These are phyloP conservation scores for Micoletzkya japonica DNA, from an alignment of 2,888 invertebrate genomes.

Conservation along the genomic window DNA sequence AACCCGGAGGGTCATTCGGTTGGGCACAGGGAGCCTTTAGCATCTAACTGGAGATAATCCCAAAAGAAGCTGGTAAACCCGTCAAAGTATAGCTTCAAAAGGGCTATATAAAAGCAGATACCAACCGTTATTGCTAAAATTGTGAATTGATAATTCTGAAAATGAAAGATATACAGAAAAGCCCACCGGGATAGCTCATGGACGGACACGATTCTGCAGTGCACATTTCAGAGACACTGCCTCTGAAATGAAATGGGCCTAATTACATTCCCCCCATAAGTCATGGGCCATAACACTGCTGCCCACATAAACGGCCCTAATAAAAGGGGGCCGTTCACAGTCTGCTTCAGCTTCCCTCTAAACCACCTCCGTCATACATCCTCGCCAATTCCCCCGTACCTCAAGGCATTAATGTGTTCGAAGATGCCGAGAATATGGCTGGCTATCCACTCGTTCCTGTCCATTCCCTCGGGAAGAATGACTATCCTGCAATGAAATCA, in stretches of 20 bases:
- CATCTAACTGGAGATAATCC: too few species aligned
- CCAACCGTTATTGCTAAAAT: too few species aligned
- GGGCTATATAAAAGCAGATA: too few species aligned
- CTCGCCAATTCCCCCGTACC: not conserved
- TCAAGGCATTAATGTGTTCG: constrained; percentile 27
- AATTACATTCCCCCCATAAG: not conserved
- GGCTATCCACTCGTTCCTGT: constrained; percentile 26
- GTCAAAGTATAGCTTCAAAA: too few species aligned
- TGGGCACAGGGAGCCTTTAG: too few species aligned
- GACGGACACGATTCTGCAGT: constrained; percentile 14
- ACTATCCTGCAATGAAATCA: constrained; percentile 11
- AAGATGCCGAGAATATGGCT: constrained; percentile 22
- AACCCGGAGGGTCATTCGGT: too few species aligned
- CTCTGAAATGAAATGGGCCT: not conserved
- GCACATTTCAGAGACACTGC: constrained; percentile 24
- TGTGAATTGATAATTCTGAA: too few species aligned
- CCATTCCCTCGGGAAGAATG: constrained; percentile 16
- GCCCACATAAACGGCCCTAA: not conserved
- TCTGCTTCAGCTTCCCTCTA: not conserved
- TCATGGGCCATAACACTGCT: too few species aligned
- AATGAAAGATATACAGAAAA: too few species aligned
- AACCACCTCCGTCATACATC: not conserved
- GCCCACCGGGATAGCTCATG: constrained; percentile 18
- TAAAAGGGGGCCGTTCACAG: not conserved
- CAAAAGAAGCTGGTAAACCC: too few species aligned